Evolutionary conservation across 2,113 vertebrate genomes (phyloP), one percentile per base, ranked within the genome.

Genomic region (Rallus limicola): DNA sequence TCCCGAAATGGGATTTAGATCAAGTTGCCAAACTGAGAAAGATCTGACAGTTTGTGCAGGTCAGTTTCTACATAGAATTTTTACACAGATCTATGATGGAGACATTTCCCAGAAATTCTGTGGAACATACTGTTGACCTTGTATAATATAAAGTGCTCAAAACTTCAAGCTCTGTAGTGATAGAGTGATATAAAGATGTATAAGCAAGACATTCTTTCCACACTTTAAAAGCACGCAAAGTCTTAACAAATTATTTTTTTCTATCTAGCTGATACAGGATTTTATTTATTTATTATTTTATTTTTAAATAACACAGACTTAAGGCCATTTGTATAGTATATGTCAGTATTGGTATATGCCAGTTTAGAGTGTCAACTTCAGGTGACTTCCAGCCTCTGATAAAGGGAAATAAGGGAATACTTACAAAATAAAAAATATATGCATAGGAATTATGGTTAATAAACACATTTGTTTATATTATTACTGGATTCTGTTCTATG

Each of bases 41-140:
- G 80, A 83, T 13, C 38, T 88, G 82, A 74, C 64, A 83, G 59
- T 92, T 55, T 87, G 72, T 84, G 89, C 89, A 75, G 48, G 76
- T 88, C 77, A 33, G 24, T 82, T 95, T 85, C 81, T 84, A 31
- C 42, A 62, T 0, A 70, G 79, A 85, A 90, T 28, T 92, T 81
- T 84, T 76, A 75, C 34, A 38, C 42, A 17, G 23, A 25, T 91
- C 68, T 81, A 6, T 34, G 72, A 38, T 84, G 53, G 81, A 81
- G 77, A 93, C 52, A 60, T 81, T 96, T 95, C 74, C 65, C 83
- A 87, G 91, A 92, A 95, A 87, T 91, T 80, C 93, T 58, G 25
- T 70, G 78, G 70, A 95, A 91, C 76, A 63, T 72, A 11, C 75
- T 91, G 50, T 94, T 95, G 81, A 79, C 44, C 67, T 91, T 71